Base-by-base conservation (phyloP, 2,888 invertebrate species). In the Agrilus mali region DNA sequence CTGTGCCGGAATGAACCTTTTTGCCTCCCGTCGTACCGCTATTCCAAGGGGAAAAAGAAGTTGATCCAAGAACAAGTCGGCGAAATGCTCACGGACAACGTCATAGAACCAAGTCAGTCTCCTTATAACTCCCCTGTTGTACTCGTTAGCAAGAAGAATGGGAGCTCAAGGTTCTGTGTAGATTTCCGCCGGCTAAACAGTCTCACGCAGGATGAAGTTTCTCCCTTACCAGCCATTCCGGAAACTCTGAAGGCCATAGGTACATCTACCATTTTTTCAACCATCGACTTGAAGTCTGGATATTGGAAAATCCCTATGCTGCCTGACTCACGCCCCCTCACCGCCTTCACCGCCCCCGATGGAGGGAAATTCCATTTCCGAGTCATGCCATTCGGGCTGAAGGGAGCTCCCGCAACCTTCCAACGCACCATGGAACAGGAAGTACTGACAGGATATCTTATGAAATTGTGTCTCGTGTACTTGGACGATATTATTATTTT, bases 301-400 rank as follows among this genome's bases (percentile, higher is more conserved):
- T 62, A 58, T 34, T 61, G 60, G 59, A 59, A 60, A 27, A 45
- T 60, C 1, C 55, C 54, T 2, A 47, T 60, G 49, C 49, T 47
- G 2, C 43, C 40, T 50, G 2, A 13, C 3, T 38, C 20, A 10
- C 38, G 34, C 10, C 35, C 36, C 7, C n/a, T 37, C 36, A 42
- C 42, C 5, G 37, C 42, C 15, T 37, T 42, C 22, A n/a, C 42
- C 16, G 53, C 57, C 0, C 56, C 58, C 0, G 48, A 53, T 32
- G 53, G 56, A 1, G 53, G 54, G 0, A 49, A 48, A 2, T 60
- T 52, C 41, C 52, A 56, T 22, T 60, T 57, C 33, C 40, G 44
- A 3, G 54, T 57, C 0, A 59, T 55, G 56, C 56, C 55, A 2
- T 57, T 57, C 35, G 56, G 55, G 0, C 38, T 56, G 1, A 57